Percentiles rank a stretch among this genome's conserved stretches.
Evolutionary conservation across 2,888 invertebrate species (phyloP).

Genomic region (Caenorhabditis wallacei): DNA sequence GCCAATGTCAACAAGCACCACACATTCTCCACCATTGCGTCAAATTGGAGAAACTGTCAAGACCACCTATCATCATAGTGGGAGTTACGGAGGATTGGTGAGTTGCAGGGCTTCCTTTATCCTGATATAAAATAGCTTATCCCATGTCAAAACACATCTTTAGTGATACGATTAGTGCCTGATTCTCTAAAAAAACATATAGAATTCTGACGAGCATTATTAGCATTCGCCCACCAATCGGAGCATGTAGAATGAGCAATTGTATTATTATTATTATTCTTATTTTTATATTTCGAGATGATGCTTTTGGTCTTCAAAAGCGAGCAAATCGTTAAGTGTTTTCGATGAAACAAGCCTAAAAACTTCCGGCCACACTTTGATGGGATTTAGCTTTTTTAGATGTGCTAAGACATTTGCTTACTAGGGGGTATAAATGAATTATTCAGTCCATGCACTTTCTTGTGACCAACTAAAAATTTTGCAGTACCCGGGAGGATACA

Average conservation of each 20-base stretch:
- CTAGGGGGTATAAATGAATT: conserved; percentile 2
- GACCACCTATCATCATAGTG: conserved; percentile 55
- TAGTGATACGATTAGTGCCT: no score
- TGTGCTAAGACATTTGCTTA: background rate
- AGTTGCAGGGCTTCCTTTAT: conserved; percentile 4
- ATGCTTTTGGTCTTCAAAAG: background rate
- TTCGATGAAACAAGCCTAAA: background rate
- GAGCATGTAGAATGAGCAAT: conserved; percentile 37
- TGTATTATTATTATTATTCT: background rate
- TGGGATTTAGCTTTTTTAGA: background rate
- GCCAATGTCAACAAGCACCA: conserved; percentile 45
- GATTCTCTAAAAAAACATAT: background rate
- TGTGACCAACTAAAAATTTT: conserved; percentile 24
- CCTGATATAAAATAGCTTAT: no score
- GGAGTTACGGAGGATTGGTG: conserved; percentile 58
- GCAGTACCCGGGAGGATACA: conserved; percentile 60
- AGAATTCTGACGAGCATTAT: conserved; percentile 15
- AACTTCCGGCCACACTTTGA: conserved; percentile 24
- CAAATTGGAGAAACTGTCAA: conserved; percentile 62
- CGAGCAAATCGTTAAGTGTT: conserved; percentile 9
- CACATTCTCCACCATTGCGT: conserved; percentile 62
- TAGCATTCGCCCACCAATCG: background rate
- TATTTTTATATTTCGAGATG: background rate
- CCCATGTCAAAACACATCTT: no score
- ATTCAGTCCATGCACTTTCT: conserved; percentile 25